These are phyloP conservation scores for Megaceryle torquata DNA, from an alignment of 2,113 vertebrate genomes.

Conservation along the genomic window DNA sequence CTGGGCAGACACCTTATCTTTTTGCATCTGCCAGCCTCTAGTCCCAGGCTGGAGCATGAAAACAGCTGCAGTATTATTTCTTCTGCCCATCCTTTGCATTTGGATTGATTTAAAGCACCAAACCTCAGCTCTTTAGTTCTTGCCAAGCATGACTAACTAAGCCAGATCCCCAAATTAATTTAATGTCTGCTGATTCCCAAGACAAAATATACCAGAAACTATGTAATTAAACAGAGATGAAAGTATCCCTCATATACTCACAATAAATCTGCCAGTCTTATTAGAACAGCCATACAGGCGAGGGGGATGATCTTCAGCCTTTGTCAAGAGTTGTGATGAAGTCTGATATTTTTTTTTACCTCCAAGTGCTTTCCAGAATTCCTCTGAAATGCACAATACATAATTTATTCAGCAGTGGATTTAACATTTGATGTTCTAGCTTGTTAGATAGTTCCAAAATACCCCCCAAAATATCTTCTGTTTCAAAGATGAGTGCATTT, in stretches of 20 bases:
- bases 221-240: neutral
- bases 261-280: constrained; percentile 87
- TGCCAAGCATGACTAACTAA: neutral
- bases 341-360: constrained; percentile 86
- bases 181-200: neutral
- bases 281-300: constrained; percentile 91
- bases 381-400: constrained; percentile 69
- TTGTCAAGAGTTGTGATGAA: constrained; percentile 78
- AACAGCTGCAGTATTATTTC: neutral
- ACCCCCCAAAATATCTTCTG: neutral
- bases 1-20: neutral
- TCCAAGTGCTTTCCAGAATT: constrained; percentile 85
- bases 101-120: neutral
- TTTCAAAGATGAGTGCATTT: neutral
- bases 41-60: neutral
- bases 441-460: neutral
- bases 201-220: neutral
- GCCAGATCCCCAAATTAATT: neutral
- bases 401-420: neutral
- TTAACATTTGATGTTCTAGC: neutral
- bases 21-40: neutral
- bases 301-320: constrained; percentile 73
- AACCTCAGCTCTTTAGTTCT: neutral
- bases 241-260: constrained; percentile 69
- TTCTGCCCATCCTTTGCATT: neutral